Base-by-base conservation (phyloP, 2,797 vertebrate genomes). In the Tadarida brasiliensis region DNA sequence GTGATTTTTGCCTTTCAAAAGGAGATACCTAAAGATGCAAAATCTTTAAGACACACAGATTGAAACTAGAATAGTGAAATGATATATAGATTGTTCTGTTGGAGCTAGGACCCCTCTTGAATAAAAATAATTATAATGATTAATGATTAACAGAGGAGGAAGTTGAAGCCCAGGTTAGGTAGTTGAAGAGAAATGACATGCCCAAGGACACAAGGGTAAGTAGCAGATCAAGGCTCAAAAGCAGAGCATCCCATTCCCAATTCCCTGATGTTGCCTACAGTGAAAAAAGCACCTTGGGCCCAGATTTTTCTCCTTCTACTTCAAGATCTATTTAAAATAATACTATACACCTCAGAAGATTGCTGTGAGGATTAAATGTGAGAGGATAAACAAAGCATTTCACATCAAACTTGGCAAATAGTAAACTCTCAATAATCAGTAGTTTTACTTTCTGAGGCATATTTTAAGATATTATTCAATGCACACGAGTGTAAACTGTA, bases 391-490 rank as follows among this genome's bases (percentile, higher is more conserved):
- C 28, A 63, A 80, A 77, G 26, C 17, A 81, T 59, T 81, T 83
- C 49, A n/a, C 35, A 81, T 78, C 14, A 24, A 63, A 39, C 12
- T 10, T 78, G 71, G 47, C n/a, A 56, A 47, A 63, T 3, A 76
- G 57, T 39, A 81, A 95, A 67, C n/a, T 65, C 28, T 63, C 14
- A 33, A 2, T 87, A 92, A 76, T 73, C 65, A 22, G 47, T 67
- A 54, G 51, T 49, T 96, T 92, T 68, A 39, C 14, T 83, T 85
- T 87, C 39, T 65, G 78, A 95, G 81, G 68, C 54, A 19, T 63
- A 93, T 56, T 88, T 94, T 78, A 93, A 87, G 19, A 44, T 63
- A 91, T 91, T 54, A 51, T 76, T 94, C 65, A 87, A 65, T 51
- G 57, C 2, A 67, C 33, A 30, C 39, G 81, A 57, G 12, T 65